Percentiles rank a stretch among this genome's conserved stretches.
Conservation (phyloP, 1,140 invertebrate genomes). For the Lanistes nyassanus region DNA sequence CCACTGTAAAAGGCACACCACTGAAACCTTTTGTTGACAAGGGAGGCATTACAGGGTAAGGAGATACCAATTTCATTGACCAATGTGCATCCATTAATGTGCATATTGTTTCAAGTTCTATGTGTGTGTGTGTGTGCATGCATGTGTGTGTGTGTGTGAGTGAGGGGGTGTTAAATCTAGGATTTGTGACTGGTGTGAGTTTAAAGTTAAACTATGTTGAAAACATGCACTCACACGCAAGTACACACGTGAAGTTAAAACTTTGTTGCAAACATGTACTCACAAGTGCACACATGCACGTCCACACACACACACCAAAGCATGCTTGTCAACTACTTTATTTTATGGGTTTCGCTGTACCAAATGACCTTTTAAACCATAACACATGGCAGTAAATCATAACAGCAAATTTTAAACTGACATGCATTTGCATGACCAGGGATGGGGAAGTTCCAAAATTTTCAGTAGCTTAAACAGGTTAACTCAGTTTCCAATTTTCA, state of each 20-base stretch:
- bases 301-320: neutral
- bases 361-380: too few species aligned
- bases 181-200: too few species aligned
- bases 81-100: neutral
- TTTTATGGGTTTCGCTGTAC: neutral
- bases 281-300: neutral
- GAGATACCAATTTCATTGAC: neutral
- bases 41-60: neutral
- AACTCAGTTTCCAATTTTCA: too few species aligned
- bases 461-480: too few species aligned
- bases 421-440: too few species aligned
- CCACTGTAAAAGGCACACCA: conserved; percentile 29
- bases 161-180: too few species aligned
- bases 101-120: neutral
- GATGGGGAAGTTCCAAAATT: too few species aligned
- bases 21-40: neutral
- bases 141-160: conserved; percentile 6
- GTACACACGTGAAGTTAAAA: too few species aligned
- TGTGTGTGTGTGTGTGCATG: conserved; percentile 5
- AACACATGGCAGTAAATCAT: too few species aligned
- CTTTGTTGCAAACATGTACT: neutral
- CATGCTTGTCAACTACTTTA: neutral
- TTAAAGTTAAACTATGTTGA: too few species aligned
- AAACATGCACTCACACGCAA: neutral
- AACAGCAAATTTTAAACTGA: too few species aligned